A percentile compares a stretch with the other conserved stretches of the same genome.
Evolutionary conservation across 2,113 vertebrate genomes (phyloP).

Genomic region (Tretioscincus oriximinensis): DNA sequence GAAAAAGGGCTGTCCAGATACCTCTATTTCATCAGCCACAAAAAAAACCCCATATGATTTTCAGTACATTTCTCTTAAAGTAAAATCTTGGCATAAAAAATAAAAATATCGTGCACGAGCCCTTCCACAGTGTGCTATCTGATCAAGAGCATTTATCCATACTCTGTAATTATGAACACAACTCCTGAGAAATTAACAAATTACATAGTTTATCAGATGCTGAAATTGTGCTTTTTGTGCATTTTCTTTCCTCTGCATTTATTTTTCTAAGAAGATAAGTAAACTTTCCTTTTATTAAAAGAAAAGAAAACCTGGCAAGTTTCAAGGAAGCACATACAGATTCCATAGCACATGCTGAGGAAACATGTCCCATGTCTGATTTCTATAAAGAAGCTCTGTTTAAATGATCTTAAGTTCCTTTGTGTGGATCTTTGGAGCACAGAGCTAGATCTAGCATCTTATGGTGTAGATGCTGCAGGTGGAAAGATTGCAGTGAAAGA

Average conservation of each 20-base stretch:
- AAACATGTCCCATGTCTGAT: not conserved
- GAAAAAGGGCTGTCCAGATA: not conserved
- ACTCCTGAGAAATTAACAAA: not conserved
- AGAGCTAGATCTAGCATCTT: not conserved
- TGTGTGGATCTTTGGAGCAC: accelerated
- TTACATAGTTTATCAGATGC: not conserved
- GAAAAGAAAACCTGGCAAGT: no score
- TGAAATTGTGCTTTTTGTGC: not conserved
- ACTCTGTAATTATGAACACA: not conserved
- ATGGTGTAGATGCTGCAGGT: not conserved
- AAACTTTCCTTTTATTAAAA: not conserved
- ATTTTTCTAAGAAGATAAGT: not conserved
- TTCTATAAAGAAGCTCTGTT: not conserved
- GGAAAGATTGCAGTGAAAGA: not conserved
- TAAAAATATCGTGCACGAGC: not conserved
- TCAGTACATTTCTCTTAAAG: not conserved
- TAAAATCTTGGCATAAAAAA: not conserved
- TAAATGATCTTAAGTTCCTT: not conserved
- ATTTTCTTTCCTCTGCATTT: not conserved
- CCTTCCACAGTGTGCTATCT: not conserved
- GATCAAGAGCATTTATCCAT: not conserved
- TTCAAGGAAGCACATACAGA: no score
- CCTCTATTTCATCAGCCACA: not conserved
- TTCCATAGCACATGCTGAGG: not conserved
- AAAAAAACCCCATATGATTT: not conserved